A percentile compares a stretch with the other conserved stretches of the same genome.
Conservation (phyloP, 2,797 vertebrate genomes). For the Chrysocyon brachyurus region DNA sequence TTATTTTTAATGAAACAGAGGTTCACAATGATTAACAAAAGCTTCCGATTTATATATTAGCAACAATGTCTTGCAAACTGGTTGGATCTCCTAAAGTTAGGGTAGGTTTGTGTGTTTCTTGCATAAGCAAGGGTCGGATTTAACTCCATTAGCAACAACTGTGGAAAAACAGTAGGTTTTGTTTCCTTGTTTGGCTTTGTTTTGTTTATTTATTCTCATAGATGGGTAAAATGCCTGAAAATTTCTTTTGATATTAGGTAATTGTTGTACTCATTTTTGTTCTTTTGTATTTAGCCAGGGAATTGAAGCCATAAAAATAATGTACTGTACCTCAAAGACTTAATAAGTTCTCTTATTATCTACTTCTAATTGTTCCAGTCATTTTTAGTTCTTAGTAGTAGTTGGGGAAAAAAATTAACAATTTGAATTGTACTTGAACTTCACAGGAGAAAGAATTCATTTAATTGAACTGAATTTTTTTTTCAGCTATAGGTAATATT, state of each 20-base stretch:
- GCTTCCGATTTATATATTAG: background rate
- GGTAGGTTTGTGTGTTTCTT: background rate
- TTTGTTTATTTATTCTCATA: conserved; percentile 11
- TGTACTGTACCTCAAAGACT: background rate
- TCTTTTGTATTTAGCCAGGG: background rate
- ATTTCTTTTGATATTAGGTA: background rate
- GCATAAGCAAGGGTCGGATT: background rate
- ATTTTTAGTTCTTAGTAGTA: conserved; percentile 45
- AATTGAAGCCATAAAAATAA: conserved; percentile 40
- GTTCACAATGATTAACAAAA: background rate
- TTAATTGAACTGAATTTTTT: background rate
- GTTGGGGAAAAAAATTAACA: background rate
- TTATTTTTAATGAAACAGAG: background rate
- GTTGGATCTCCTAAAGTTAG: background rate
- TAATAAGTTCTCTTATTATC: background rate
- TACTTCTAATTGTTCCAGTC: conserved; percentile 44
- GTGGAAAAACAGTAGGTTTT: background rate
- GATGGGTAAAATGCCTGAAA: conserved; percentile 39
- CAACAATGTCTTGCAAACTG: background rate
- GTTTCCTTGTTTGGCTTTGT: background rate
- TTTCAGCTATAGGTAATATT: background rate
- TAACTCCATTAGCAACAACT: background rate
- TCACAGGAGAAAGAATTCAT: background rate
- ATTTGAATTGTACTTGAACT: conserved; percentile 2
- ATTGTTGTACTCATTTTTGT: background rate